Conservation (phyloP, 2,797 vertebrate genomes). For the Eidolon dupreanum region DNA sequence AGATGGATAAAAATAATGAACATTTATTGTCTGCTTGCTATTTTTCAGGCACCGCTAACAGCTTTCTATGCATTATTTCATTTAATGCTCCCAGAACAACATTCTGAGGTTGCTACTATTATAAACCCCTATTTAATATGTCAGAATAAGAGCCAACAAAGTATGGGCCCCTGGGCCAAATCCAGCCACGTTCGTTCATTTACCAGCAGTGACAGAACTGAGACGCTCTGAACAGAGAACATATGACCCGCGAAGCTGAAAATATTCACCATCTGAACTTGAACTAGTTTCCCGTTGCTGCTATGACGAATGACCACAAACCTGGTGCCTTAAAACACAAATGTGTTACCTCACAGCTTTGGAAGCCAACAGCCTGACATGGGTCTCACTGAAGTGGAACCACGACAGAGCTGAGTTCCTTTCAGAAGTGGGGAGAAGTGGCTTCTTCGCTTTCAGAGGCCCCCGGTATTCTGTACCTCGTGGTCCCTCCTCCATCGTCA, state of each 20-base stretch:
- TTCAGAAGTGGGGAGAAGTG: background rate
- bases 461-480: accelerated
- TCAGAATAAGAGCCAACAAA: accelerated
- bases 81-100: too few relatives aligned
- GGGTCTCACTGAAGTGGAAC: background rate
- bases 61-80: accelerated
- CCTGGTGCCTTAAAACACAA: background rate
- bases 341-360: background rate
- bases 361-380: background rate
- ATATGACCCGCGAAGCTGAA: accelerated
- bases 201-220: background rate
- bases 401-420: background rate
- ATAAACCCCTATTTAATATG: background rate
- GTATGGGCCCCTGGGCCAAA: background rate
- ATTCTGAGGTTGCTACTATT: background rate
- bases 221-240: background rate
- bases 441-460: background rate
- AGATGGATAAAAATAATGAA: background rate
- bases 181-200: background rate
- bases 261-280: too few relatives aligned
- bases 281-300: background rate
- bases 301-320: accelerated
- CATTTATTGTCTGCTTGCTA: background rate
- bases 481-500: background rate
- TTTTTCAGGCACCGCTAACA: background rate